Percentiles rank a stretch among this genome's conserved stretches.
phyloP scores from a whole-genome alignment of 2,888 invertebrate species.

The Aleiodes alternator region DNA sequence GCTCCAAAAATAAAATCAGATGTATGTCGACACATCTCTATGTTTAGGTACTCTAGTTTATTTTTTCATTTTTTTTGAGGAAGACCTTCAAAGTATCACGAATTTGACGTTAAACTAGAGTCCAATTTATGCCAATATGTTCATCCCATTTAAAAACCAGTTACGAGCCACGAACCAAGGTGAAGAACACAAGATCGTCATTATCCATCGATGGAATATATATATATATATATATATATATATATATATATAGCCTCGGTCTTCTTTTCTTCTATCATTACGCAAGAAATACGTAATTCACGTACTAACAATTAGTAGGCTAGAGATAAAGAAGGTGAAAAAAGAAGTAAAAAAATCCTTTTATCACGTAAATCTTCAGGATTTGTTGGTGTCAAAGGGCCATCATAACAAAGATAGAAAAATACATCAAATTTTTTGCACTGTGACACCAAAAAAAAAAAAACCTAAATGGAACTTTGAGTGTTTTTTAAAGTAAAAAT shows the following conservation, averaged over 20 bases:
- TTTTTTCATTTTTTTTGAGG: not conserved
- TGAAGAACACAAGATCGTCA: constrained; percentile 33
- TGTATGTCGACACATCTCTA: constrained; percentile 20
- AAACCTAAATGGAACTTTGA: constrained; percentile 8
- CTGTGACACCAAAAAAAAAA: not conserved
- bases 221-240: no score
- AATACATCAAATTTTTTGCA: constrained; percentile 2
- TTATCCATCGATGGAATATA: constrained; percentile 16
- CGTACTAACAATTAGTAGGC: constrained; percentile 12
- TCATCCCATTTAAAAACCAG: constrained; percentile 17
- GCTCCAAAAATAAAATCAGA: constrained; percentile 24
- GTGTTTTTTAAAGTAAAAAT: constrained; percentile 27
- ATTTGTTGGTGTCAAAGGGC: constrained; percentile 13
- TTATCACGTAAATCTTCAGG: constrained; percentile 3
- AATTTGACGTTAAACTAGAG: constrained; percentile 5
- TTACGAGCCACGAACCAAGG: constrained; percentile 9
- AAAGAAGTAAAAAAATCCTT: constrained; percentile 25
- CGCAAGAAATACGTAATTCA: constrained; percentile 22
- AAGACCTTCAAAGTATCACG: constrained; percentile 2
- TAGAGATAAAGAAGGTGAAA: not conserved
- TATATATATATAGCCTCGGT: not conserved
- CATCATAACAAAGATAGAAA: not conserved
- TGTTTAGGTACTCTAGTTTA: constrained; percentile 7
- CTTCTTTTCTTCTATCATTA: constrained; percentile 21
- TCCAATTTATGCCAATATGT: not conserved